Base-by-base conservation (phyloP, 2,888 invertebrate species). In the Rotaria socialis region DNA sequence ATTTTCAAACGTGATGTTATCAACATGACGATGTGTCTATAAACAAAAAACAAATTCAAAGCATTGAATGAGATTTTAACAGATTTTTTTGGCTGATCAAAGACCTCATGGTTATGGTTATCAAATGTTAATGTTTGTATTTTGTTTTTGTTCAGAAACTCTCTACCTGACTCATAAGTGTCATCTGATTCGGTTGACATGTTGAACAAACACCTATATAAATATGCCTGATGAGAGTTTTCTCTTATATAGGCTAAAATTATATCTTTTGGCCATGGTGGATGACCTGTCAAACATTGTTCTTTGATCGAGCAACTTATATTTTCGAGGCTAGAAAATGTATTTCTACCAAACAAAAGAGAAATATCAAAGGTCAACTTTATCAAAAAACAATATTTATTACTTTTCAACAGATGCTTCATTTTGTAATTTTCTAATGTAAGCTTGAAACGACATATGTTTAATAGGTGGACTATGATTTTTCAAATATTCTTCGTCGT, bases 121-220 rank as follows among this genome's bases (percentile, higher is more conserved):
- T 35, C 35, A 35, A 35, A 35, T 35, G 35, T 35, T 35, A 35
- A 35, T 35, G 35, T 35, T 35, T 35, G 35, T 35, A 35, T 35
- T 35, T 35, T 35, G 35, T 1, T 16, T 16, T 52, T 52, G 16
- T 52, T 52, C 16, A 16, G 52, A 52, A 52, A 16, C 16, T 52
- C 52, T 52, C 87, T 88, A 94, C 94, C 92, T 94, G 98, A 90
- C 96, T 94, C 92, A 95, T 96, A 84, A 99, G 93, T 47, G 98
- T 98, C 89, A 99, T 94, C 67, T 98, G 97, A 90, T 95, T 96
- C 24, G 99, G 99, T 92, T 97, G 97, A 92, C 99, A 99, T 92
- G 96, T 95, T 84, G 97, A 97, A 92, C 99, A 99, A 90, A 99
- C 96, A 11, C 67, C 67, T 67, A 41, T 67, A 60, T 10, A 60